phyloP scores from a whole-genome alignment of 2,113 vertebrate species.

The Dasypus novemcinctus region DNA sequence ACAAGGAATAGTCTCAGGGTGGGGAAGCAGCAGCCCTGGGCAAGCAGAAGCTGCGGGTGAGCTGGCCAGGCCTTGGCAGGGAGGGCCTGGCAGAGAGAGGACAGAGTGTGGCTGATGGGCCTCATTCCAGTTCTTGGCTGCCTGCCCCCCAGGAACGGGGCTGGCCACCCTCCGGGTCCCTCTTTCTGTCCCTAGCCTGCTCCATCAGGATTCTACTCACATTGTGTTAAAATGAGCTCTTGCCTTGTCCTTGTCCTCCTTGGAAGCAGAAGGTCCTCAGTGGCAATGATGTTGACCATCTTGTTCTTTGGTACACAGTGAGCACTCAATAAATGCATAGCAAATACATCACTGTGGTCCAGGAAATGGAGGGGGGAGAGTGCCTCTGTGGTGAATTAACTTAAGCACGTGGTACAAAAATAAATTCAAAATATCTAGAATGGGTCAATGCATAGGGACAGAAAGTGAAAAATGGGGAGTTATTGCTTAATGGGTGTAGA shows the following conservation, averaged over 20 bases:
- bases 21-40: rapidly evolving
- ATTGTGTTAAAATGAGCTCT: not conserved
- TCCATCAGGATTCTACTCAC: too few relatives aligned
- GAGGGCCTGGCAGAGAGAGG: not conserved
- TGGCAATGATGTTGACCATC: not conserved
- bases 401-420: not conserved
- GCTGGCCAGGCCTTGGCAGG: not conserved
- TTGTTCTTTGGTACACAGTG: not conserved
- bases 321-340: not conserved
- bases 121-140: not conserved
- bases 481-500: too few relatives aligned
- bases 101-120: not conserved
- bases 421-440: not conserved
- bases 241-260: not conserved
- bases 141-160: not conserved
- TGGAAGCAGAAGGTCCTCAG: not conserved
- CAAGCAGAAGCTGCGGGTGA: not conserved
- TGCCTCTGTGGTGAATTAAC: not conserved
- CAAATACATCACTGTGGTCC: not conserved
- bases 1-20: not conserved
- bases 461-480: too few relatives aligned
- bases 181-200: not conserved
- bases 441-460: too few relatives aligned
- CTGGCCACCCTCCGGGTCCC: not conserved
- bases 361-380: not conserved